Percentiles rank a stretch among this genome's conserved stretches.
Evolutionary conservation across 2,113 vertebrate genomes (phyloP).

Genomic region (Bucco capensis): DNA sequence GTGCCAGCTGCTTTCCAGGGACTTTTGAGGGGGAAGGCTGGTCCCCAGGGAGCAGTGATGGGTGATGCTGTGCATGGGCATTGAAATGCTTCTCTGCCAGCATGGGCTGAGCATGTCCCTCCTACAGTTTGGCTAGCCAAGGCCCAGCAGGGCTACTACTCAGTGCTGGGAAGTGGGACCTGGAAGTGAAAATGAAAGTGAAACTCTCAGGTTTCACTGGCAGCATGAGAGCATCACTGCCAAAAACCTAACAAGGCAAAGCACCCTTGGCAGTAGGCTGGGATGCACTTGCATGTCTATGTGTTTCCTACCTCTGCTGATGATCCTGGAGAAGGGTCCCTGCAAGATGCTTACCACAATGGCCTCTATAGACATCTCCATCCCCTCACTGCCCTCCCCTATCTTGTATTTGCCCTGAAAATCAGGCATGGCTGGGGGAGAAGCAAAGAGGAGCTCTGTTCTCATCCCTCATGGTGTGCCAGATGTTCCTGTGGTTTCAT

Average conservation of each 20-base stretch:
- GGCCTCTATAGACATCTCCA: fast-evolving
- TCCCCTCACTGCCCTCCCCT: neutral
- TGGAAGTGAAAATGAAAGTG: slow-evolving; percentile 25
- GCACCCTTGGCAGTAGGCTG: neutral
- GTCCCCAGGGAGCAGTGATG: neutral
- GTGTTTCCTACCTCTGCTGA: neutral
- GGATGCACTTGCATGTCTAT: fast-evolving
- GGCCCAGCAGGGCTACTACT: neutral
- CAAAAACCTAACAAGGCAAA: neutral
- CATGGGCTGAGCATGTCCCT: fast-evolving
- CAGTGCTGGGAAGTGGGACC: neutral
- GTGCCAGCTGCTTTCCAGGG: neutral
- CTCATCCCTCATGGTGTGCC: neutral
- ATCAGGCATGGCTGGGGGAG: neutral
- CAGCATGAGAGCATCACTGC: fast-evolving
- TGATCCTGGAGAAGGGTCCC: neutral
- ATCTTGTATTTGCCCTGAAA: neutral
- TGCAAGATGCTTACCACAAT: neutral
- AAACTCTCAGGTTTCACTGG: neutral
- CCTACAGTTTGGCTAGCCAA: neutral
- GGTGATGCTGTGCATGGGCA: fast-evolving
- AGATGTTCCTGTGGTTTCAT: neutral
- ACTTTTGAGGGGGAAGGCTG: fast-evolving
- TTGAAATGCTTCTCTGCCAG: fast-evolving
- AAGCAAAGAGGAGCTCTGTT: neutral